Base-by-base conservation (phyloP, 2,797 vertebrate species). In the Nasua narica region DNA sequence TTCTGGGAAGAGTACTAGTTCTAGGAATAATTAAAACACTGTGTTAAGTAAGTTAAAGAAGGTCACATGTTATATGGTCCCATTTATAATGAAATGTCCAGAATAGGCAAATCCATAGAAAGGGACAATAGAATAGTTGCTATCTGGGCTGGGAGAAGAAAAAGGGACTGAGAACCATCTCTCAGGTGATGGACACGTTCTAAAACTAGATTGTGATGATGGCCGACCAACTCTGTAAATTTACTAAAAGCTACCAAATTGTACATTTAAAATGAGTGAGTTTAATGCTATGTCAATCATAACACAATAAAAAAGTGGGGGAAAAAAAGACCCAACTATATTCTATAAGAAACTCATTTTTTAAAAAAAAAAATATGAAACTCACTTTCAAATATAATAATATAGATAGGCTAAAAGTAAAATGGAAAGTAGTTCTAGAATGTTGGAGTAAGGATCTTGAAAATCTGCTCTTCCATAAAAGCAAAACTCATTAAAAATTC, bases 211-310 rank as follows among this genome's bases (percentile, higher is more conserved):
- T 2, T 87, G 35, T 95, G 46, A 58, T 62, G n/a, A 90, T 65
- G 32, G 69, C 29, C 84, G 81, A 88, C 58, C 21, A 94, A 74
- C 46, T 92, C 62, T 81, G 27, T 81, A 97, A 78, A 95, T 87
- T 97, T 87, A 81, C 69, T 90, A 84, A 11, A 90, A 92, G 85
- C 84, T 58, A 84, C 32, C 82, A n/a, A 97, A 94, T 46, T 83
- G n/a, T 82, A 92, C 16, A 56, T 70, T 96, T 92, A 94, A 87
- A 84, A 96, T 77, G 50, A 83, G n/a, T 90, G 43, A 97, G 27
- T 77, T 93, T 87, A 91, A 95, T 60, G 67, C 25, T 81, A 65
- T 82, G 60, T 78, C 95, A 91, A 96, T 65, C 40, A 84, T 67
- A 94, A 94, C 23, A 81, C 58, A 81, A 92, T 88, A 88, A 91